Conservation (phyloP, 2,888 invertebrate species). For the Protonemura montana region DNA sequence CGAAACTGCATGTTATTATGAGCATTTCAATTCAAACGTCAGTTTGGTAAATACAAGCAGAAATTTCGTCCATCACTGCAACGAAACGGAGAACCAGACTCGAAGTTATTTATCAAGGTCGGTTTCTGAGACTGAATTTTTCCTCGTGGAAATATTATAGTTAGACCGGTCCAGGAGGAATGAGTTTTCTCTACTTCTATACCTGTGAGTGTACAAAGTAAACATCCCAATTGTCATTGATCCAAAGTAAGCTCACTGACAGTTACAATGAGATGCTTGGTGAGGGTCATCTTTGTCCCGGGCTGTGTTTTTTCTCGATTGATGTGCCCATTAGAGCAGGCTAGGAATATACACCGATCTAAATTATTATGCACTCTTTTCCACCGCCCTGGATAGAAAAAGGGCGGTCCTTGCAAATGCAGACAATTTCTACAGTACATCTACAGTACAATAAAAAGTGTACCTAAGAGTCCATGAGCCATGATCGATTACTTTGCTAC, state of each 20-base stretch:
- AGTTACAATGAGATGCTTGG: no score
- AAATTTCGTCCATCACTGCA: neutral
- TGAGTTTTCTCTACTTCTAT: no score
- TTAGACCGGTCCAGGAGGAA: neutral
- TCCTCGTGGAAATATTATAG: neutral
- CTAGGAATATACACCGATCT: neutral
- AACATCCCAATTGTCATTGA: no score
- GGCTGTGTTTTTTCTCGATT: neutral
- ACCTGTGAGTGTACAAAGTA: no score
- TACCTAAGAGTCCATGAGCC: neutral
- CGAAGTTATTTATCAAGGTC: neutral
- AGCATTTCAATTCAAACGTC: no score
- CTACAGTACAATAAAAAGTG: neutral
- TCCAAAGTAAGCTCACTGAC: no score
- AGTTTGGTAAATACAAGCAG: neutral
- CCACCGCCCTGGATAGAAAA: neutral
- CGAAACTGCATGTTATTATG: neutral
- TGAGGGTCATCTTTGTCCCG: neutral
- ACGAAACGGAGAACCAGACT: no score
- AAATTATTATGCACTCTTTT: slow-evolving; percentile 30
- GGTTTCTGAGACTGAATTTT: neutral
- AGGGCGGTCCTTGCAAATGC: neutral
- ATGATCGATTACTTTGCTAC: neutral
- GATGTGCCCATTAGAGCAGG: neutral
- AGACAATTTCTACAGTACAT: neutral